Evolutionary conservation across 2,113 vertebrate genomes (phyloP).

Genomic region (Genyomyrus donnyi): DNA sequence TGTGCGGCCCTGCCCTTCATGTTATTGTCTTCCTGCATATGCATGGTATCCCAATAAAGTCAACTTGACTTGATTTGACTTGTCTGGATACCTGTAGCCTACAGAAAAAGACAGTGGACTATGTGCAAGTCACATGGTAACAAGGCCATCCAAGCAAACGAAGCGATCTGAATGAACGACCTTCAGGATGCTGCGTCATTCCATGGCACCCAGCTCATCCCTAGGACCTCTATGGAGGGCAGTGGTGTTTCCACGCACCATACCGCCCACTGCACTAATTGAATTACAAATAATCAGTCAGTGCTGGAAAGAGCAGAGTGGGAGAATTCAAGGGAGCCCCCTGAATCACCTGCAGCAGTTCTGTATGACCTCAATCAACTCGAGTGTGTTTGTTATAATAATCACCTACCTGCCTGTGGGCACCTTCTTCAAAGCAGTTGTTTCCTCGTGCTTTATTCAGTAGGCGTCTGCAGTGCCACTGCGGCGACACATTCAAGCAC

Average conservation of each 20-base stretch:
- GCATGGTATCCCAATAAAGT: not conserved
- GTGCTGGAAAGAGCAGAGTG: not conserved
- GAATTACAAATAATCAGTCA: slow-evolving; percentile 11
- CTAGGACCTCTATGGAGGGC: not conserved
- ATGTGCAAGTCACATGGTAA: not conserved
- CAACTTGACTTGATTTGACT: not conserved
- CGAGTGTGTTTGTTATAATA: slow-evolving; percentile 9
- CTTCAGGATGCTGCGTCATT: not conserved
- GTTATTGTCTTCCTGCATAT: not conserved
- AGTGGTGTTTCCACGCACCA: not conserved
- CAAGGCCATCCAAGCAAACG: not conserved
- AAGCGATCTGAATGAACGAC: not conserved
- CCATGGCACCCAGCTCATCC: not conserved
- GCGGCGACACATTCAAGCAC: not conserved
- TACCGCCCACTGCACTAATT: not conserved
- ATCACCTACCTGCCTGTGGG: slow-evolving; percentile 6
- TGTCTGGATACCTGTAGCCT: not conserved
- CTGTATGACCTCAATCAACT: slow-evolving; percentile 10
- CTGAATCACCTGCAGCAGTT: not conserved
- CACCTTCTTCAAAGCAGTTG: not conserved
- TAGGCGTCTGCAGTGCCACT: not conserved
- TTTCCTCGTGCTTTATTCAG: not conserved
- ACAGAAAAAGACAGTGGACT: not conserved
- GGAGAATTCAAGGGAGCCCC: not conserved
- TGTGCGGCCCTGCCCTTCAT: not conserved